A percentile compares a stretch with the other conserved stretches of the same genome.
Conservation (phyloP, 2,888 invertebrate genomes). For the Rhagonycha lutea region DNA sequence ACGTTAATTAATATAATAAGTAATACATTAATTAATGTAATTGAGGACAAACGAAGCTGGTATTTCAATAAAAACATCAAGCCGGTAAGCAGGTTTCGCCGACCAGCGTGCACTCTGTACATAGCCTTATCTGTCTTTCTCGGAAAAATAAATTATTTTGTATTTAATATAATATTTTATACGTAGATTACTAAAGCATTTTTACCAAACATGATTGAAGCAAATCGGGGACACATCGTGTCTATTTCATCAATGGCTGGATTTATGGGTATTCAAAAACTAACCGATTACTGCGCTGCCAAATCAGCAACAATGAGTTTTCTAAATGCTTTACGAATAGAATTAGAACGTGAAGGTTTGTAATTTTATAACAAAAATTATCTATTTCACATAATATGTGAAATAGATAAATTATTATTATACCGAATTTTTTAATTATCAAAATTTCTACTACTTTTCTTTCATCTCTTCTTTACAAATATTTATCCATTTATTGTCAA, state of each 20-base stretch:
- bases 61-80: no score
- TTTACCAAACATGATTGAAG: conserved; percentile 81
- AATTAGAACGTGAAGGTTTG: conserved; percentile 63
- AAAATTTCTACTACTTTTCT: not conserved
- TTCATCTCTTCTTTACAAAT: not conserved
- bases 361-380: not conserved
- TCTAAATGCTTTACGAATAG: conserved; percentile 66
- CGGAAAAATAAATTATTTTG: not conserved
- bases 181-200: conserved; percentile 85
- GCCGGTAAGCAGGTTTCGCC: no score
- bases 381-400: no score
- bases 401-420: not conserved
- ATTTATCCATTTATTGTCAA: no score
- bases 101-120: no score
- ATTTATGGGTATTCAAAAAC: conserved; percentile 73
- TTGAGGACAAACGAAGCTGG: no score
- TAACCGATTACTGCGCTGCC: conserved; percentile 87
- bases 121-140: no score
- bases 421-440: not conserved
- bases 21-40: no score
- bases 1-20: no score
- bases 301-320: conserved; percentile 83
- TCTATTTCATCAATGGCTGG: conserved; percentile 76
- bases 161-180: not conserved
- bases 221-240: conserved; percentile 84